Base-by-base conservation (phyloP, 2,797 vertebrate genomes). In the Phrynocephalus vlangalii region DNA sequence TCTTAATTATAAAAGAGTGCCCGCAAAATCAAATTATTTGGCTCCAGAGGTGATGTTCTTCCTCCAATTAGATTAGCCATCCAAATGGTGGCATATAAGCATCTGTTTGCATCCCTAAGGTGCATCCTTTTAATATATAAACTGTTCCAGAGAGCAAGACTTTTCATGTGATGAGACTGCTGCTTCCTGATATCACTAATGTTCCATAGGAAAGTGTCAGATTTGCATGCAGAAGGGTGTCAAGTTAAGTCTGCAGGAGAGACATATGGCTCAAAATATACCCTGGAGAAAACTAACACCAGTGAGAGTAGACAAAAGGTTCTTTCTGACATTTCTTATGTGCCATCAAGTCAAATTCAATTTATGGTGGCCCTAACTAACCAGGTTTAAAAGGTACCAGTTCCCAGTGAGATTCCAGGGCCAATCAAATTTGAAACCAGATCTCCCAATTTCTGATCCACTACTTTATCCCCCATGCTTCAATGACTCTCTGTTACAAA, bases 1-100 rank as follows among this genome's bases (percentile, higher is more conserved):
- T 85, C 88, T 94, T 92, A 90, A 93, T 95, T 93, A 92, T 91
- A 26, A 48, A 86, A 71, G 3, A 5, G 5, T 67, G 48, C 86
- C 84, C 86, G 52, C 83, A 76, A 15, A 88, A 78, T 89, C 81
- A 52, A 83, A 68, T 86, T 82, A 83, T 83, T 90, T 88, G 86
- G 24, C 71, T 93, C 91, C 84, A 86, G 77, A 80, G 82, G 88
- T 56, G 0, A 80, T 86, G 86, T 71, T 93, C 92, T 92, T n/a
- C 72, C 88, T 91, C 91, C 91, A 91, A 92, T 93, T 91, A 89
- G 85, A 86, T 92, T 82, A 80, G 73, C 77, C 85, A 20, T 0
- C 1, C 79, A 81, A 83, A 68, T 89, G 82, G 50, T 77, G 30
- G 70, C 86, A 68, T 80, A 6, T 72, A 73, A n/a, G 38, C 83